phyloP scores from a whole-genome alignment of 30 jellyfish, hydroid and myxozoan genomes.

The Hydra vulgaris region DNA sequence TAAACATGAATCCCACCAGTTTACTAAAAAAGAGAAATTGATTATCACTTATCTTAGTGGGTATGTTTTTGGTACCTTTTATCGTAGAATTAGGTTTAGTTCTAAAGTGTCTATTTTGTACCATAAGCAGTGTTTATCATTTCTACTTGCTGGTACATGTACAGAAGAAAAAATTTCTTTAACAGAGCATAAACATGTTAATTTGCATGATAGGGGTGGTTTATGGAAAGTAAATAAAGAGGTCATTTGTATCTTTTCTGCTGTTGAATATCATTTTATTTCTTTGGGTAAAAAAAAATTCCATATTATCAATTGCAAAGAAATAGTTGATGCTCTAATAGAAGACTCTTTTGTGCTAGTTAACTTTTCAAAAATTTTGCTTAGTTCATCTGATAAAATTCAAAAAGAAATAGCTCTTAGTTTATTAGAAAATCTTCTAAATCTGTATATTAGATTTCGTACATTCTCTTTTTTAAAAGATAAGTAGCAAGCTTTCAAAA shows the following conservation, averaged over 20 bases:
- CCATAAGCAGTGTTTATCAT: slow-evolving; percentile 16
- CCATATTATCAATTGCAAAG: slow-evolving; percentile 23
- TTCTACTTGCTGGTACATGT: slow-evolving; percentile 1
- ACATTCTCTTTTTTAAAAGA: slow-evolving; percentile 31
- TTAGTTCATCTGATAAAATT: slow-evolving; percentile 11
- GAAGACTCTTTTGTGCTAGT: slow-evolving; percentile 22
- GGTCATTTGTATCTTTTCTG: slow-evolving; percentile 19
- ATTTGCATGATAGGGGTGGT: slow-evolving; percentile 35
- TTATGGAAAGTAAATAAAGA: slow-evolving; percentile 34
- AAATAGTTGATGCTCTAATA: slow-evolving; percentile 34
- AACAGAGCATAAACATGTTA: slow-evolving; percentile 15
- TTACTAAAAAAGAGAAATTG: slow-evolving; percentile 10
- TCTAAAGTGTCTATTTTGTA: neutral
- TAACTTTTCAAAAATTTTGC: slow-evolving; percentile 4
- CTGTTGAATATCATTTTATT: slow-evolving; percentile 34
- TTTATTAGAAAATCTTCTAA: slow-evolving; percentile 25
- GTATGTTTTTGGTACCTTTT: slow-evolving; percentile 11
- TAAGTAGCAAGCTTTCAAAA: slow-evolving; percentile 26
- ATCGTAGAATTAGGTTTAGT: slow-evolving; percentile 2
- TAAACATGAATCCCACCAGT: neutral
- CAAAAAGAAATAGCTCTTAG: slow-evolving; percentile 29
- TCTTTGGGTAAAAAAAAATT: slow-evolving; percentile 15
- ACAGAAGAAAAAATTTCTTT: slow-evolving; percentile 9
- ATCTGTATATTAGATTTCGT: slow-evolving; percentile 27
- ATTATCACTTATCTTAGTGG: slow-evolving; percentile 12